phyloP scores from a whole-genome alignment of 2,797 vertebrate species.

The Delichon dasypus region DNA sequence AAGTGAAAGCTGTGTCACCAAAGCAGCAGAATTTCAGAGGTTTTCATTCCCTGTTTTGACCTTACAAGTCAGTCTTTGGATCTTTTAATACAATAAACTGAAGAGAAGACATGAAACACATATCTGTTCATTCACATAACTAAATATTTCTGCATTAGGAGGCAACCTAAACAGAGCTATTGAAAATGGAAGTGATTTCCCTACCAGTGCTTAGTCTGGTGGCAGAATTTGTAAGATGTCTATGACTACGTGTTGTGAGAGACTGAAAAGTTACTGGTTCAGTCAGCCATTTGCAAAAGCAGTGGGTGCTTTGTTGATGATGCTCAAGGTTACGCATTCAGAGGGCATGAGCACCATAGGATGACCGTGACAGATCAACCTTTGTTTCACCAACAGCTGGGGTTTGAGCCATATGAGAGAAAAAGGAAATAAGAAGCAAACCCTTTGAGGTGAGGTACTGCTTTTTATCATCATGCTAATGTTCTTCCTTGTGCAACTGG shows the following conservation, averaged over 20 bases:
- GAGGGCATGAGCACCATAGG: rapidly evolving
- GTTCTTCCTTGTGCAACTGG: not conserved
- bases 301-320: not conserved
- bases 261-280: not conserved
- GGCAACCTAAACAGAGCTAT: not conserved
- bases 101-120: not conserved
- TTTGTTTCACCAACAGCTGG: not conserved
- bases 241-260: not conserved
- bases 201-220: rapidly evolving
- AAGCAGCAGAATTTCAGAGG: not conserved
- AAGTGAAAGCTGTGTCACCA: not conserved
- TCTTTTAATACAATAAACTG: not conserved
- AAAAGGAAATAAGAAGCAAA: not conserved
- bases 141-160: not conserved
- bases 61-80: not conserved
- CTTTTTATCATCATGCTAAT: not conserved
- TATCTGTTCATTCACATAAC: not conserved
- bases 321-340: not conserved
- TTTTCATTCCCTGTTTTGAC: not conserved
- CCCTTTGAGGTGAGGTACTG: not conserved
- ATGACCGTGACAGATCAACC: not conserved
- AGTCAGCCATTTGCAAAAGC: not conserved
- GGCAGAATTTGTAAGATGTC: not conserved
- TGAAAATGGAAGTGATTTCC: not conserved
- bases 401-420: not conserved